These are phyloP conservation scores for Aselliscus stoliczkanus DNA, from an alignment of 2,797 vertebrate species.

Conservation along the genomic window DNA sequence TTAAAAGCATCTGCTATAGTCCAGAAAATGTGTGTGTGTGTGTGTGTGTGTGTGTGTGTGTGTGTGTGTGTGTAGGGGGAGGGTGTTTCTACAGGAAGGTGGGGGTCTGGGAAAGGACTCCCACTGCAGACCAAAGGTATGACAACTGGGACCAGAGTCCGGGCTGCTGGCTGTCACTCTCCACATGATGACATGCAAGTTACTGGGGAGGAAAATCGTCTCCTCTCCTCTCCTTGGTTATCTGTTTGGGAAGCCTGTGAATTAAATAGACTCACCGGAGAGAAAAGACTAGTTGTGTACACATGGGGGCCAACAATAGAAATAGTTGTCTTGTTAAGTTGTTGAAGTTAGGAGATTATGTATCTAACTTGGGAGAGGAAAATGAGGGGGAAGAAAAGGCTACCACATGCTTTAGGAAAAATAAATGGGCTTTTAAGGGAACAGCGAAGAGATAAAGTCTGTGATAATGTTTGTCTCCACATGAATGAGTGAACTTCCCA, in stretches of 20 bases:
- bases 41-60: no score
- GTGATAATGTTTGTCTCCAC: neutral
- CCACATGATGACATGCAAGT: accelerated
- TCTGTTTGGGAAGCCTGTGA: neutral
- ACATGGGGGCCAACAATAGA: neutral
- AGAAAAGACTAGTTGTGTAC: neutral
- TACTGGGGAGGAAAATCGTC: neutral
- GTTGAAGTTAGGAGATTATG: neutral
- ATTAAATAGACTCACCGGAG: neutral
- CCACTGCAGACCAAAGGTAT: neutral
- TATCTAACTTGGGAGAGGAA: neutral
- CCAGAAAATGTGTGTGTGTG: neutral
- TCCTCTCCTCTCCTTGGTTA: neutral
- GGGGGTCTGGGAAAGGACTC: neutral
- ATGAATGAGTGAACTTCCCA: neutral
- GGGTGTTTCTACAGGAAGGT: neutral
- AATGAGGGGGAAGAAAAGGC: neutral
- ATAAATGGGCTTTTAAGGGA: neutral
- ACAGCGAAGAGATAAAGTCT: neutral
- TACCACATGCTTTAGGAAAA: neutral
- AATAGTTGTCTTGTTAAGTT: neutral
- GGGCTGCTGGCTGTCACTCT: neutral
- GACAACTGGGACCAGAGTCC: neutral
- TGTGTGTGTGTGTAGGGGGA: no score
- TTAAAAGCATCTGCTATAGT: neutral